phyloP scores from a whole-genome alignment of 1,140 invertebrate species.

The Centruroides sculpturatus region DNA sequence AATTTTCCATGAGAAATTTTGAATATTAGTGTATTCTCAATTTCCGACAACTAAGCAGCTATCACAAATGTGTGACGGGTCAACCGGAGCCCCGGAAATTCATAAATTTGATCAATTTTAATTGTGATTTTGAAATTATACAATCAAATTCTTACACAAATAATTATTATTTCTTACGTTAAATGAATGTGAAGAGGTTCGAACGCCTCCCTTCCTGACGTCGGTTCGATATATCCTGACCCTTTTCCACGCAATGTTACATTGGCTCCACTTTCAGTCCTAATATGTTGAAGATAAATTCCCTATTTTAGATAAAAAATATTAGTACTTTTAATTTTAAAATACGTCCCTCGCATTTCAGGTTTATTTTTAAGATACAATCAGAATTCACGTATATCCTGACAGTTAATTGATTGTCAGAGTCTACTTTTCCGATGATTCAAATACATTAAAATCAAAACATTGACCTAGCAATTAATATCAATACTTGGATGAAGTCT shows the following conservation, averaged over 20 bases:
- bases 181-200: conserved; percentile 65
- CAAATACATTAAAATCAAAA: too few relatives aligned
- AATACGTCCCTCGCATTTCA: too few relatives aligned
- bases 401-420: too few relatives aligned
- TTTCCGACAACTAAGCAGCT: too few relatives aligned
- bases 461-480: too few relatives aligned
- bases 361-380: too few relatives aligned
- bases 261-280: conserved; percentile 55
- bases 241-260: conserved; percentile 53
- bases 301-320: conserved; percentile 31
- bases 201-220: conserved; percentile 46
- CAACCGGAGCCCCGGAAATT: too few relatives aligned
- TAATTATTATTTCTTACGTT: conserved; percentile 37
- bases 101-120: neutral
- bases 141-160: neutral
- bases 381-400: too few relatives aligned
- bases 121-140: neutral
- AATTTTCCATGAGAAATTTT: neutral
- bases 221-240: conserved; percentile 45
- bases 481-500: too few relatives aligned
- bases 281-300: conserved; percentile 58
- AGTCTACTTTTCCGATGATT: too few relatives aligned
- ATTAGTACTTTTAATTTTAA: neutral
- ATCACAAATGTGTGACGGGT: too few relatives aligned
- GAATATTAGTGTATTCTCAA: too few relatives aligned